Base-by-base conservation (phyloP, 2,113 vertebrate genomes). In the Dipodomys spectabilis region DNA sequence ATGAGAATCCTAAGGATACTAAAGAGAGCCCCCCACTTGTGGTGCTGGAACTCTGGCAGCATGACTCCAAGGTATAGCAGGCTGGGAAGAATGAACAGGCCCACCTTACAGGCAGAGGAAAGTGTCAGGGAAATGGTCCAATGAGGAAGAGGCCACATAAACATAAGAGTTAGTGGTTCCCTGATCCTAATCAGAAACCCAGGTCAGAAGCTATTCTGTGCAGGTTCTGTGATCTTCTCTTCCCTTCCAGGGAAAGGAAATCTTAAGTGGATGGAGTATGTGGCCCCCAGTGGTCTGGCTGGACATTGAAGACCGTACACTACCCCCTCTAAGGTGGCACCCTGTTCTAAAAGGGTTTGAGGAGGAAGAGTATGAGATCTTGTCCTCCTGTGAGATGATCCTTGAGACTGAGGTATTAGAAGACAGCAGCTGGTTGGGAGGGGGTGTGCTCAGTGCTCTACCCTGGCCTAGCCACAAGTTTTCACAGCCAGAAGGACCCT, bases 311-410 rank as follows among this genome's bases (percentile, higher is more conserved):
- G 8, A 2, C 13, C 80, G 98, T 64, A 45, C 0, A 32, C 68
- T 82, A 10, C 97, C 98, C 13, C 93, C 75, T 3, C 97, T 98
- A 2, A 92, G 28, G 64, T 97, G 95, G n/a, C 67, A 95, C 23
- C 69, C 96, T 0, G 60, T 98, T 57, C 2, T 3, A 2, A 96
- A 84, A 1, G 69, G 64, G 1, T 0, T 93, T 18, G 96, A 94
- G 72, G 91, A 95, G 0, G 64, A 93, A 5, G 91, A 95, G 0
- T 97, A 98, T 0, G 96, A 98, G 84, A 95, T 98, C 84, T 82
- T 98, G 91, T 97, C 97, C 0, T 97, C 98, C 80, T 98, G 98
- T 7, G 98, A 98, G 93, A 98, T 98, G 88, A 96, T 98, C 39
- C 91, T 96, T 0, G 97, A 98, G 27, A 69, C 97, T 0, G 92